Evolutionary conservation across 2,797 vertebrate genomes (phyloP), one percentile per base, ranked within the genome.

Genomic region (Neostethus bicornis): DNA sequence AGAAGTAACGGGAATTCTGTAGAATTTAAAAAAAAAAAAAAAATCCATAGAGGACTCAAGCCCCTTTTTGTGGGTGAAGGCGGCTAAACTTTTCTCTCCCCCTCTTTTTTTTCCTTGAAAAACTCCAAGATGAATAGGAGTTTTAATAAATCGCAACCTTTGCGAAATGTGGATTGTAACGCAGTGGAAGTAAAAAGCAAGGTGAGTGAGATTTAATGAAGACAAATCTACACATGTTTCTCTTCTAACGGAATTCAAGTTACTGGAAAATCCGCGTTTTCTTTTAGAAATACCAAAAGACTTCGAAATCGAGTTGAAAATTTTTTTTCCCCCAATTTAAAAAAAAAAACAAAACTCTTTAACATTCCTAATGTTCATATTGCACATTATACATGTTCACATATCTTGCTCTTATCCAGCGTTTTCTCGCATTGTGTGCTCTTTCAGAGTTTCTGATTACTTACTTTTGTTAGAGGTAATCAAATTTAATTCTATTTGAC

Each of bases 101-200:
- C 19, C 23, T 41, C 6, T 39, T 13, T 25, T 52, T 51, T 19
- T 47, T 37, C 28, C 38, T 58, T 63, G 32, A 75, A 69, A 46
- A 59, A 61, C 48, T 53, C 38, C 29, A 59, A 89, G 88, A 98
- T 97, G 95, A 97, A 95, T 83, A 94, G 94, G 89, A 98, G 95
- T 84, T 96, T 97, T 87, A 94, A 93, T 69, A 96, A 93, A 82
- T 95, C 95, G 70, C 95, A 94, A 73, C 94, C 91, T 83, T 89
- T 96, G 92, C 93, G 93, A 60, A 92, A 87, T 62, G 88, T 89
- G 75, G 94, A 94, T 16, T 92, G 93, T 78, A 92, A 90, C 81
- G 94, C 95, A 0, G 95, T 98, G 86, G 96, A 98, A 90, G 96
- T 98, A 51, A 98, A 98, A 82, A 97, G 96, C 88, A 98, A 97